Evolutionary conservation across 2,888 invertebrate species (phyloP).

Genomic region (Disparrhopalites patrizii): DNA sequence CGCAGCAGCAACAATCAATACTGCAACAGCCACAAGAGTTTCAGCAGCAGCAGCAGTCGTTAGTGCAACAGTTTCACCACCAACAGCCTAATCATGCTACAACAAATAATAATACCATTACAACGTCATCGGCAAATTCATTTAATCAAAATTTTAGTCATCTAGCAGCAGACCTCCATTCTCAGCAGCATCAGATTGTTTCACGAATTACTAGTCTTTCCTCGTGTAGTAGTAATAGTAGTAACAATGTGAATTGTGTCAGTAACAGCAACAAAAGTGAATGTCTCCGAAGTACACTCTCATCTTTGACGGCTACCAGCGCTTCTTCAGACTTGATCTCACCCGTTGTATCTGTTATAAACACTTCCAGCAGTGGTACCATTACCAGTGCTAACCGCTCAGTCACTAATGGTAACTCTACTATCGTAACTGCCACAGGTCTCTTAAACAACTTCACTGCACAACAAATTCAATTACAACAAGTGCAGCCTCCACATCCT

Average conservation of each 20-base stretch:
- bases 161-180: slow-evolving; percentile 17
- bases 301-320: neutral
- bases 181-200: slow-evolving; percentile 21
- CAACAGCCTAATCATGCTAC: neutral
- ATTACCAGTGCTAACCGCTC: neutral
- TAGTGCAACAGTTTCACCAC: neutral
- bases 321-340: slow-evolving; percentile 29
- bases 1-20: slow-evolving; percentile 38
- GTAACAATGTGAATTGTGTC: slow-evolving; percentile 11
- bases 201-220: slow-evolving; percentile 30
- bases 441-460: neutral
- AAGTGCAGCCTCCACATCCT: neutral
- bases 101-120: too few species aligned
- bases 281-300: slow-evolving; percentile 3
- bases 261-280: slow-evolving; percentile 15
- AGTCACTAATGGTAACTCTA: neutral
- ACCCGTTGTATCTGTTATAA: slow-evolving; percentile 12
- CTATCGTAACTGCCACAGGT: neutral
- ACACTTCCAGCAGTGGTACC: slow-evolving; percentile 14
- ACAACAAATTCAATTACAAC: slow-evolving; percentile 1
- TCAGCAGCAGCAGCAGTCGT: slow-evolving; percentile 9
- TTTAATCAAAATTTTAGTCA: slow-evolving; percentile 32
- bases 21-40: neutral
- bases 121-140: neutral
- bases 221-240: slow-evolving; percentile 20